A percentile compares a stretch with the other conserved stretches of the same genome.
Evolutionary conservation across 2,113 vertebrate genomes (phyloP).

Genomic region (Isurus oxyrinchus): DNA sequence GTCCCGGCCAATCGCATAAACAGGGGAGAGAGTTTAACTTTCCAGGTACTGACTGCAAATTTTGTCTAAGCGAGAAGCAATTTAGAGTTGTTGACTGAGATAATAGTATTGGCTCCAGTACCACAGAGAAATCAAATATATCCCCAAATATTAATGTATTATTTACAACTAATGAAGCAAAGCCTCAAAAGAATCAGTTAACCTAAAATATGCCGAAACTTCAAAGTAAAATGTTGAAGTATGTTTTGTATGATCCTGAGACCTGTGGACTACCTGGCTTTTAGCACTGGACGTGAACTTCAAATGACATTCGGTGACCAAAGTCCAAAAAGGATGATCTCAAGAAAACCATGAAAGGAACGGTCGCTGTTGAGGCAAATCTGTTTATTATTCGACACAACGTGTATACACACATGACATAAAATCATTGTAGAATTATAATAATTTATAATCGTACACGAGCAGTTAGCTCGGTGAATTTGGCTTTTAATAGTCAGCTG

Average conservation of each 20-base stretch:
- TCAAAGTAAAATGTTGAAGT: slow-evolving; percentile 1
- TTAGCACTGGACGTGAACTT: slow-evolving; percentile 4
- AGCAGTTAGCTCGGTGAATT: neutral
- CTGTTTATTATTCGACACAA: neutral
- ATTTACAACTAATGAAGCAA: neutral
- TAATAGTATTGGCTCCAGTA: neutral
- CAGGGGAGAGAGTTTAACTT: neutral
- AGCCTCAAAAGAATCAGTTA: neutral
- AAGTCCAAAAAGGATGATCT: neutral
- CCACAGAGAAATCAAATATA: neutral
- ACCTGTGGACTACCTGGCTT: neutral
- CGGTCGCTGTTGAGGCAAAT: too few relatives aligned
- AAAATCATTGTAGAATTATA: neutral
- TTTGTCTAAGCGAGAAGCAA: neutral
- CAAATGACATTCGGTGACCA: neutral
- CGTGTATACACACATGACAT: neutral
- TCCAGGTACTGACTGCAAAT: too few relatives aligned
- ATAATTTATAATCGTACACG: neutral
- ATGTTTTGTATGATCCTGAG: neutral
- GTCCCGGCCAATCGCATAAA: neutral
- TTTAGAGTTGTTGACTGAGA: neutral
- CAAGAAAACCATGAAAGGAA: neutral
- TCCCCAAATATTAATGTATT: neutral
- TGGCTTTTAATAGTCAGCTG: neutral
- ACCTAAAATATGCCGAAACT: neutral